Base-by-base conservation (phyloP, 2,113 vertebrate species). In the Eurystomus gularis region DNA sequence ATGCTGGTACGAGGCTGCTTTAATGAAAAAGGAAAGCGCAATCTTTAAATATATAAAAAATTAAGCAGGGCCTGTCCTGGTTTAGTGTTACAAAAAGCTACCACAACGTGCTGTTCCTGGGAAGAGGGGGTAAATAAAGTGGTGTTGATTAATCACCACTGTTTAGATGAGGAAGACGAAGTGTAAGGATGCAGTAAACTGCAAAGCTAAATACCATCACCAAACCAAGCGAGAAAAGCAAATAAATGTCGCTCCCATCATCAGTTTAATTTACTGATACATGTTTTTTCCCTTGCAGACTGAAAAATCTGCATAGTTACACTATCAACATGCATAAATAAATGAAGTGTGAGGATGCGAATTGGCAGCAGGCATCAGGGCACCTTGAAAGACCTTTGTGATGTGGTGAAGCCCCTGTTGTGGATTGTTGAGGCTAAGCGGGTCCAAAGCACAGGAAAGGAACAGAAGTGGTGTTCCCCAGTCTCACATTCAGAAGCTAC, bases 171-270 rank as follows among this genome's bases (percentile, higher is more conserved):
- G 55, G 62, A 89, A 61, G 31, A 66, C 1, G 0, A 77, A 58
- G 64, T 23, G 9, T 21, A 49, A 80, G 44, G 55, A 73, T 12
- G 60, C 49, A 68, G 49, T 68, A 51, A 93, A 64, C 35, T 42
- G 12, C 48, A 51, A 68, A 87, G 78, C 28, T 57, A 70, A 46
- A 46, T 68, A 46, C 17, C 46, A 58, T 51, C 35, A 51, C 42
- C 64, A 58, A 51, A 35, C 19, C 51, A 55, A 75, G 29, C 19
- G 14, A 66, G 64, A 57, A 48, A 8, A 49, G 64, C 26, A 89
- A 93, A 84, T 71, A 75, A 42, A 73, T 91, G 18, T 75, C 37
- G 66, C 68, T 62, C 60, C 37, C 55, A 81, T 68, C 90, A 42
- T 68, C 90, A 42, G 37, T 51, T 93, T 65, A 55, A 79, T 92